Conservation (phyloP, 1,140 invertebrate genomes). For the Drosophila parabipectinata region DNA sequence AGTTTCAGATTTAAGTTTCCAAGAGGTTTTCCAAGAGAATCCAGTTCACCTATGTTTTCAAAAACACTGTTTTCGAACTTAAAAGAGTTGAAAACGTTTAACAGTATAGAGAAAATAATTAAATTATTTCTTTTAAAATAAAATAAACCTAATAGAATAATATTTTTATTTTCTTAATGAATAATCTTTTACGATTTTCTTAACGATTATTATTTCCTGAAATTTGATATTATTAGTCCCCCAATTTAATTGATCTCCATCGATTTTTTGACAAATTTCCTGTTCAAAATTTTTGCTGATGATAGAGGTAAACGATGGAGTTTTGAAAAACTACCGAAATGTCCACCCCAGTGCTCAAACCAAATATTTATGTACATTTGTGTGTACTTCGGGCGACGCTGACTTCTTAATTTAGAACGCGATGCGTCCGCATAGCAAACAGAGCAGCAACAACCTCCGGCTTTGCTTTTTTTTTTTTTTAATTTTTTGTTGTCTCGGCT, state of each 20-base stretch:
- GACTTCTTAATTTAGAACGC: conserved; percentile 72
- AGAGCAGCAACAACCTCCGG: conserved; percentile 41
- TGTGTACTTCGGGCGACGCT: conserved; percentile 48
- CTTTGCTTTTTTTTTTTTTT: background rate
- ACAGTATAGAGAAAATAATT: too few species aligned
- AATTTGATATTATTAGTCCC: background rate
- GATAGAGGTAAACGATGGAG: background rate
- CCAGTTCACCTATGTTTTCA: background rate
- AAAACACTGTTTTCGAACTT: background rate
- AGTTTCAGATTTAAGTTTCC: background rate
- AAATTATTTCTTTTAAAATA: background rate
- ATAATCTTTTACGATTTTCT: background rate
- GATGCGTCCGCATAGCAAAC: conserved; percentile 62
- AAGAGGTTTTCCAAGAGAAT: background rate
- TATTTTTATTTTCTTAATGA: background rate
- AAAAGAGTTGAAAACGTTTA: too few species aligned
- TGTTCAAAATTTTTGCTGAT: background rate
- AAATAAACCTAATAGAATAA: background rate
- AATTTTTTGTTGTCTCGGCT: background rate
- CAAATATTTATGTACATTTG: conserved; percentile 49
- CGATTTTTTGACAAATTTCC: background rate
- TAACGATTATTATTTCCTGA: background rate
- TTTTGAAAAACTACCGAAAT: conserved; percentile 19
- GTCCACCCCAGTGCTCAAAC: conserved; percentile 50
- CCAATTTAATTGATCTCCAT: background rate